Percentiles rank a stretch among this genome's conserved stretches.
Evolutionary conservation across 2,113 vertebrate genomes (phyloP).

Genomic region (Mastomys natalensis): DNA sequence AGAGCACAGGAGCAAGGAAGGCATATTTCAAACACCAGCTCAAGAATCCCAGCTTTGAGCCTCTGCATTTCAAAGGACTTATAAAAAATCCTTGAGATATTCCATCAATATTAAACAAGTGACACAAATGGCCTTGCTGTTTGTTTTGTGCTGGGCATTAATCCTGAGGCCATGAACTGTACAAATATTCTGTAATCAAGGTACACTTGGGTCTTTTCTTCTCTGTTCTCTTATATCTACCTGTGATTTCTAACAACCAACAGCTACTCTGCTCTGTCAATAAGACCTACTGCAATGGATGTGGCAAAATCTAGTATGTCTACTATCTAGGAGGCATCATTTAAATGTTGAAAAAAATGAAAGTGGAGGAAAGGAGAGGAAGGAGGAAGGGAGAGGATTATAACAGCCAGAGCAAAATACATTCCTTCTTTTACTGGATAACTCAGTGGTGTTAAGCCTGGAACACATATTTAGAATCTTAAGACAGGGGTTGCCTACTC

Average conservation of each 20-base stretch:
- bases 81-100: background rate
- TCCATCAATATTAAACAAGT: slow-evolving; percentile 5
- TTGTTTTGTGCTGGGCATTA: background rate
- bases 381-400: background rate
- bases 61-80: background rate
- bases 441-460: background rate
- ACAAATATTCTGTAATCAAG: background rate
- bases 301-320: background rate
- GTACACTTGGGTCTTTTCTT: background rate
- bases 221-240: background rate
- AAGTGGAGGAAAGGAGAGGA: background rate
- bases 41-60: slow-evolving; percentile 27
- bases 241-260: background rate
- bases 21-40: slow-evolving; percentile 9
- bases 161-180: background rate
- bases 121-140: background rate
- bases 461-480: background rate
- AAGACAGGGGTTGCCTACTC: background rate
- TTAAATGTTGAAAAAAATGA: slow-evolving; percentile 39
- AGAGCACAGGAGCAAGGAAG: slow-evolving; percentile 7
- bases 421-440: background rate
- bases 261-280: background rate
- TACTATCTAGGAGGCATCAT: background rate
- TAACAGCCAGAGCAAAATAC: background rate
- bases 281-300: background rate